phyloP scores from a whole-genome alignment of 2,797 vertebrate species.

The Helarctos malayanus region DNA sequence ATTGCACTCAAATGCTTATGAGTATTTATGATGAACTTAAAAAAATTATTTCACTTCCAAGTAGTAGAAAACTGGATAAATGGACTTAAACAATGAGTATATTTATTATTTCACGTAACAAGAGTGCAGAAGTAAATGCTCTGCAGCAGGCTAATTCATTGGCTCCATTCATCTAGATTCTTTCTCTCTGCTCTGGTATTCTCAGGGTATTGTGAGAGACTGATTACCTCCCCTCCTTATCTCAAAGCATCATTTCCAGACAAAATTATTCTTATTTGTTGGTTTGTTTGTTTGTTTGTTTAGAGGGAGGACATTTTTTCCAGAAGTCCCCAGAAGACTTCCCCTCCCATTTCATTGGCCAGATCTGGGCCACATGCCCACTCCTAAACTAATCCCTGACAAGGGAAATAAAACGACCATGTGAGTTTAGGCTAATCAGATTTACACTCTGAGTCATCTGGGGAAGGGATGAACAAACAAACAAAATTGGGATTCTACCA shows the following conservation, averaged over 20 bases:
- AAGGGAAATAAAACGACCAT: neutral
- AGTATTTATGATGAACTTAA: neutral
- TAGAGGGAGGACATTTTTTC: neutral
- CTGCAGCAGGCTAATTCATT: neutral
- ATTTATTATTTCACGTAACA: neutral
- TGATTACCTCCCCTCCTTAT: neutral
- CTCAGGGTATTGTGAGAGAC: neutral
- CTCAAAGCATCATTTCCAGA: neutral
- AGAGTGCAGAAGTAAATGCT: neutral
- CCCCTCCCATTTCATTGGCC: neutral
- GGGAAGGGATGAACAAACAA: neutral
- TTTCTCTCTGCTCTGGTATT: neutral
- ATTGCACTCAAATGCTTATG: neutral
- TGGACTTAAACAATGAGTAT: neutral
- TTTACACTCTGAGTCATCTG: neutral
- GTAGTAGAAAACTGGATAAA: neutral
- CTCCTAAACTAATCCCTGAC: neutral
- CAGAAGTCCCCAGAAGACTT: neutral
- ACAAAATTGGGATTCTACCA: neutral
- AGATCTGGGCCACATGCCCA: neutral
- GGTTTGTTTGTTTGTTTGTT: neutral
- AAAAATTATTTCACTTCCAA: constrained; percentile 36
- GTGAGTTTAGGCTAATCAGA: neutral
- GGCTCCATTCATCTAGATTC: neutral
- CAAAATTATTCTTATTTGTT: neutral